Evolutionary conservation across 2,888 invertebrate species (phyloP), one percentile per base, ranked within the genome.

Genomic region (Ormyrus thymus): DNA sequence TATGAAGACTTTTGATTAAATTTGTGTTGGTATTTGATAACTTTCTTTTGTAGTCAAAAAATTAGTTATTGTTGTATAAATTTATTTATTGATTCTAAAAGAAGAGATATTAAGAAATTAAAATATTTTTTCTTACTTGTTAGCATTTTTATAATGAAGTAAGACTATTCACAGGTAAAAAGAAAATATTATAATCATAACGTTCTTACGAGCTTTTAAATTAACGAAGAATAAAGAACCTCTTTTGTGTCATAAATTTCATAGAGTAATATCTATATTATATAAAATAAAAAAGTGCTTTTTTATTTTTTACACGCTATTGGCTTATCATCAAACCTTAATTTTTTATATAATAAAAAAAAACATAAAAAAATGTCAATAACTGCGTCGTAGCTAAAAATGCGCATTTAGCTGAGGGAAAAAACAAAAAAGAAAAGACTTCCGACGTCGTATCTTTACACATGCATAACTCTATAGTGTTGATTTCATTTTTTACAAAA

Each of bases 301-400:
- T 51, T 46, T 74, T 59, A 13, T 64, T 48, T 75, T 53, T 59
- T 75, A 66, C 45, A 59, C 59, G 73, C 73, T 45, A 73, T 65
- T 56, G 65, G 4, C 29, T 48, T 64, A 73, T 64, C 46, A 46
- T 64, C 56, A 73, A 73, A 71, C 29, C 55, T 55, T 64, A 56
- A 15, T 73, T 13, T 51, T 53, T 72, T 56, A 65, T 13, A 6
- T 51, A 15, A 9, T 46, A 73, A 65, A 56, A 65, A 62, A 48
- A 55, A 10, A 3, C 46, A 15, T 46, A 61, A 15, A 64, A 64
- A 73, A 48, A 29, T 48, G 45, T 64, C 13, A 15, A 56, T 56
- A 11, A 65, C 11, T 55, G 56, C 45, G 43, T 59, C 13, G 6
- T 6, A 59, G 48, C 29, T 58, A 70, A 59, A 70, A 7, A 46